Conservation (phyloP, 2,797 vertebrate species). For the Adelosebastes latens region DNA sequence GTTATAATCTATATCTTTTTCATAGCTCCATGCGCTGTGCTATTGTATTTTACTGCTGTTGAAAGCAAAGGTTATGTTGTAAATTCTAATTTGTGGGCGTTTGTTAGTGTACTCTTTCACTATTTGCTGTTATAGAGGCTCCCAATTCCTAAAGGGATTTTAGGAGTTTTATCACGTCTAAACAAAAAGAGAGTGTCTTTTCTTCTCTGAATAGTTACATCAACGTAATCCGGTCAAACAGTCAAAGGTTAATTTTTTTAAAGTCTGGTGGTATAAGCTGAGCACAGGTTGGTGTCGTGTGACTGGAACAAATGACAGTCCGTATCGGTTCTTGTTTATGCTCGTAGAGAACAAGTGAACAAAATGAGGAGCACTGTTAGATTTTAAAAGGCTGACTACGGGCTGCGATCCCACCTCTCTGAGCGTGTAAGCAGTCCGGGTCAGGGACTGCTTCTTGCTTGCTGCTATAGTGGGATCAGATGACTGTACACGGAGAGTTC, state of each 20-base stretch:
- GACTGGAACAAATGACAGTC: slow-evolving; percentile 34
- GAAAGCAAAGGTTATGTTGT: neutral
- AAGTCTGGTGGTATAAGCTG: neutral
- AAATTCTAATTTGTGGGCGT: neutral
- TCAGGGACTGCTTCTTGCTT: slow-evolving; percentile 40
- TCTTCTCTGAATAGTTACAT: neutral
- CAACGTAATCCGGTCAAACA: neutral
- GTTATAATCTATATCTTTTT: neutral
- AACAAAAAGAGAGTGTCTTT: neutral
- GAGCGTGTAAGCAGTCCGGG: slow-evolving; percentile 36
- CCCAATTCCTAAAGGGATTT: neutral
- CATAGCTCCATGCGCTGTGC: neutral
- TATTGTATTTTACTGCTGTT: neutral
- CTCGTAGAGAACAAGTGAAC: neutral
- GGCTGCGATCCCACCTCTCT: slow-evolving; percentile 28
- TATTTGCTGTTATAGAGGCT: neutral
- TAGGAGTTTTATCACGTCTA: neutral
- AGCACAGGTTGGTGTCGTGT: slow-evolving; percentile 1
- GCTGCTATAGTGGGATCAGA: slow-evolving; percentile 67
- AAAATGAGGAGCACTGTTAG: slow-evolving; percentile 18
- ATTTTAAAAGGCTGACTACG: slow-evolving; percentile 29
- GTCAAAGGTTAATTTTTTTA: neutral
- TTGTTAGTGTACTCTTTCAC: neutral
- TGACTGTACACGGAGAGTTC: slow-evolving; percentile 73
- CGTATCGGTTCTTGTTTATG: slow-evolving; percentile 23